Evolutionary conservation across 2,888 invertebrate genomes (phyloP).

Genomic region (Petrophora chlorosata): DNA sequence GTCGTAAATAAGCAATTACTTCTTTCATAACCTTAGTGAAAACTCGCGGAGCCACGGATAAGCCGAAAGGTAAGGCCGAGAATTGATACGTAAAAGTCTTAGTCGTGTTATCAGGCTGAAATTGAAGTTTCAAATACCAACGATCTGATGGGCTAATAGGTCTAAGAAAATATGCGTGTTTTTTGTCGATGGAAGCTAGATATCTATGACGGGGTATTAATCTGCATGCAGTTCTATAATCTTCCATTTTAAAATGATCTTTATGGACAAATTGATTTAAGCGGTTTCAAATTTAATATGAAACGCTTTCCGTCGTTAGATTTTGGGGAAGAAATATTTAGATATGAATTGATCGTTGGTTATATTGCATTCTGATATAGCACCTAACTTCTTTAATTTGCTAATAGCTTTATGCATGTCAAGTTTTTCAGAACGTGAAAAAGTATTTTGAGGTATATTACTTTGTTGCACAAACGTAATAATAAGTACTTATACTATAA

Average conservation of each 20-base stretch:
- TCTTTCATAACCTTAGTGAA: constrained; percentile 3
- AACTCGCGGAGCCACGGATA: not conserved
- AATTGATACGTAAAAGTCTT: not conserved
- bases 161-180: constrained; percentile 1
- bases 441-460: not conserved
- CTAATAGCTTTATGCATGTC: constrained; percentile 1
- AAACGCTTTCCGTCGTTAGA: not conserved
- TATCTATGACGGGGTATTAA: not conserved
- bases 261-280: not conserved
- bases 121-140: constrained; percentile 1
- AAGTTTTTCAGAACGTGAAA: not conserved
- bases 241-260: constrained; percentile 1
- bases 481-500: constrained; percentile 7
- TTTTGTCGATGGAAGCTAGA: not conserved
- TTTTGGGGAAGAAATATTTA: too few relatives aligned
- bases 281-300: not conserved
- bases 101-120: not conserved
- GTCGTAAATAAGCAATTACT: not conserved
- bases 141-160: not conserved
- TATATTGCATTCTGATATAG: too few relatives aligned
- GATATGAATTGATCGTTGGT: too few relatives aligned
- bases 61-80: not conserved
- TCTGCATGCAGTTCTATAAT: constrained; percentile 1
- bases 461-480: not conserved
- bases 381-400: too few relatives aligned